phyloP scores from a whole-genome alignment of 2,888 invertebrate species.

The Mesorhabditis spiculigera region DNA sequence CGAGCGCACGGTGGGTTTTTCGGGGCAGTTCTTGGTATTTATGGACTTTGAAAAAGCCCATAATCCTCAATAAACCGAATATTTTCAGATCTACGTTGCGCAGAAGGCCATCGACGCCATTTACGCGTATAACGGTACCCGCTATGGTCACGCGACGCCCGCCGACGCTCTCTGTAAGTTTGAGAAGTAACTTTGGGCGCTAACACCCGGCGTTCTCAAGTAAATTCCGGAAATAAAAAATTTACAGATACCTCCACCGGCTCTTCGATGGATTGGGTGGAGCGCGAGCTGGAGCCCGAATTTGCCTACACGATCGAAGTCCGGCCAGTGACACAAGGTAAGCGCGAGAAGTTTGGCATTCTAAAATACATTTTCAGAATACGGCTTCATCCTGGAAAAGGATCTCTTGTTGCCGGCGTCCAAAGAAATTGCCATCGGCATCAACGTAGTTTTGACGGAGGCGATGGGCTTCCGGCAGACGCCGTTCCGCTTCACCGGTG shows the following conservation, averaged over 20 bases:
- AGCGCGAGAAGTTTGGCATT: not conserved
- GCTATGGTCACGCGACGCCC: not conserved
- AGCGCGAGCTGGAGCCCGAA: not conserved
- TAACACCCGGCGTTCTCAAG: too few species aligned
- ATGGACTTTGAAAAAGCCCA: not conserved
- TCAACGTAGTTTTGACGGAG: not conserved
- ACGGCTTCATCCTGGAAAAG: conserved; percentile 4
- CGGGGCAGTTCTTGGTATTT: not conserved
- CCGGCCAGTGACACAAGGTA: not conserved
- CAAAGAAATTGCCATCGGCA: not conserved
- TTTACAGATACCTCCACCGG: not conserved
- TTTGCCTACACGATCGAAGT: conserved; percentile 2
- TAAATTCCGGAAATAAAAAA: not conserved
- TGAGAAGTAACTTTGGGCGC: not conserved
- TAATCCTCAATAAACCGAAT: not conserved
- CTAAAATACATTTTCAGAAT: conserved; percentile 3
- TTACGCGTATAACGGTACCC: not conserved
- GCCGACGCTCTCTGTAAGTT: conserved; percentile 4
- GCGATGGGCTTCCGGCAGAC: not conserved
- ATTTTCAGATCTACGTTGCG: conserved; percentile 1
- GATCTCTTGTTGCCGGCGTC: not conserved
- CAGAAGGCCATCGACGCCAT: not conserved
- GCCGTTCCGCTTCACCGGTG: not conserved
- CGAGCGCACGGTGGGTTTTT: not conserved
- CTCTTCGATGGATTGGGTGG: conserved; percentile 5